Percentiles rank a stretch among this genome's conserved stretches.
phyloP scores from a whole-genome alignment of 2,888 invertebrate genomes.

The Holacanthella duospinosa region DNA sequence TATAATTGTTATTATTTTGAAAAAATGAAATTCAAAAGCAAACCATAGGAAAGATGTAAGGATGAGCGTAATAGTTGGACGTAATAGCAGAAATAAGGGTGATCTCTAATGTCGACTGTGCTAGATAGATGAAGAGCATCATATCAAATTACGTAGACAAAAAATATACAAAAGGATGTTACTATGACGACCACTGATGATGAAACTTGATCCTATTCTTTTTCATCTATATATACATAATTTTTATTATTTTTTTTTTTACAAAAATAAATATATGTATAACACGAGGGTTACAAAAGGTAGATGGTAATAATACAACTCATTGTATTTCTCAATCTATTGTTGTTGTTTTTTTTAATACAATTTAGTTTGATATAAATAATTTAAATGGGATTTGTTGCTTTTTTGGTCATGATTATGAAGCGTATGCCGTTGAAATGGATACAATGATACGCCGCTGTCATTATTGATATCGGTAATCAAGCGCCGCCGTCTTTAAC shows the following conservation, averaged over 20 bases:
- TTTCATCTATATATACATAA: too few relatives aligned
- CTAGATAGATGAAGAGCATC: background rate
- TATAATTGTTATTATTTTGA: background rate
- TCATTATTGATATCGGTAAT: too few relatives aligned
- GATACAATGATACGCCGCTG: too few relatives aligned
- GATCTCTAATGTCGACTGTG: background rate
- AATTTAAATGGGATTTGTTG: too few relatives aligned
- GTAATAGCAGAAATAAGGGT: background rate
- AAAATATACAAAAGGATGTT: too few relatives aligned
- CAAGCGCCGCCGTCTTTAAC: too few relatives aligned
- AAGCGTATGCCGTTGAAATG: too few relatives aligned
- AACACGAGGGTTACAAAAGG: background rate
- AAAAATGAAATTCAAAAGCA: background rate
- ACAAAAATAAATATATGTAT: background rate
- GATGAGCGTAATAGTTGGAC: background rate
- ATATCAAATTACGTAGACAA: conserved; percentile 31
- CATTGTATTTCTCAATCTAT: too few relatives aligned
- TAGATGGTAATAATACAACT: too few relatives aligned
- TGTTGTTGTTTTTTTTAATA: conserved; percentile 20
- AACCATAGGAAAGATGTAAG: background rate
- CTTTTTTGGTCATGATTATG: too few relatives aligned
- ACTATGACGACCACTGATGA: conserved; percentile 30
- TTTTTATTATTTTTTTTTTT: too few relatives aligned
- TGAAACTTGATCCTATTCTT: conserved; percentile 29
- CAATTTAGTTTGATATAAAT: too few relatives aligned